phyloP scores from a whole-genome alignment of 2,113 vertebrate genomes.

The Miniopterus natalensis region DNA sequence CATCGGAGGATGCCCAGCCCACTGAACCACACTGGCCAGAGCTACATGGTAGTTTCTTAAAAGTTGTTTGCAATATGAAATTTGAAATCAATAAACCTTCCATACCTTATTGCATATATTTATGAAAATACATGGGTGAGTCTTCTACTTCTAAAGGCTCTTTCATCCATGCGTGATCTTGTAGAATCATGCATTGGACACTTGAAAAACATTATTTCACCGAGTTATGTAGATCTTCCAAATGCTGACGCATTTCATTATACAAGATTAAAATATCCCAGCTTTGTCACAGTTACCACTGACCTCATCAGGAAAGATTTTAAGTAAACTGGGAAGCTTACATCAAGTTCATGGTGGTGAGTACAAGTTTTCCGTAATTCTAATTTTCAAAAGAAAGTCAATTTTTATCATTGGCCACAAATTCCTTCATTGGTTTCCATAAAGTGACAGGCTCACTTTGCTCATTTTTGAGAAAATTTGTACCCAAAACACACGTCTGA shows the following conservation, averaged over 20 bases:
- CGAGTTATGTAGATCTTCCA: neutral
- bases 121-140: neutral
- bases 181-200: neutral
- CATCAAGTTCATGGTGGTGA: neutral
- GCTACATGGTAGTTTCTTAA: neutral
- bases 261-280: neutral
- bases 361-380: conserved; percentile 41
- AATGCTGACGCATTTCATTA: conserved; percentile 24
- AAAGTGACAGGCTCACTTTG: conserved; percentile 16
- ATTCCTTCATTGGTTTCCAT: conserved; percentile 16
- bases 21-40: neutral
- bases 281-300: neutral
- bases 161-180: neutral
- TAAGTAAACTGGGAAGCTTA: neutral
- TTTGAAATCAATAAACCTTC: neutral
- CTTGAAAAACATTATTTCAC: conserved; percentile 6
- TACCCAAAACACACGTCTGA: neutral
- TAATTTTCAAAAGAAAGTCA: conserved; percentile 10
- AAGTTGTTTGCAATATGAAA: neutral
- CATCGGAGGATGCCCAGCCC: neutral
- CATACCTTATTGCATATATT: neutral
- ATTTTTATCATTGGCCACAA: neutral
- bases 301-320: conserved; percentile 56
- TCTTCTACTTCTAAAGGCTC: neutral
- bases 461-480: conserved; percentile 42